Evolutionary conservation across 2,888 invertebrate species (phyloP).

Genomic region (Lycia hirtaria): DNA sequence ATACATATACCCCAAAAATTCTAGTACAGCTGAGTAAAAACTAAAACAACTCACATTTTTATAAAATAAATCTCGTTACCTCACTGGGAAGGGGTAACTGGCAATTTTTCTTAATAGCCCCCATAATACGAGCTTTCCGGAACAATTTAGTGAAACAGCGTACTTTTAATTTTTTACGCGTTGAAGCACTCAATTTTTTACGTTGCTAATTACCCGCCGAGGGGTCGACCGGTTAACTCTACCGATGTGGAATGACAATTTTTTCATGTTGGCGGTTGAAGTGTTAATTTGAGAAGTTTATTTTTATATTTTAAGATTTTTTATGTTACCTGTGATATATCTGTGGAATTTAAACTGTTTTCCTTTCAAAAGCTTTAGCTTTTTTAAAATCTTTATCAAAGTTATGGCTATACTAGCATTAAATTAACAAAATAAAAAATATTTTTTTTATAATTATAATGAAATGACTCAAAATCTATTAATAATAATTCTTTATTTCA

Average conservation of each 20-base stretch:
- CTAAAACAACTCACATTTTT: not conserved
- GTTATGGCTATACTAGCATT: no score
- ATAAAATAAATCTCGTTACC: slow-evolving; percentile 7
- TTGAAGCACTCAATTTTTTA: slow-evolving; percentile 71
- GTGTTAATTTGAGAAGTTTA: slow-evolving; percentile 12
- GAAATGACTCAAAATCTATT: no score
- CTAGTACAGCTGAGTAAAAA: not conserved
- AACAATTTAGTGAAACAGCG: slow-evolving; percentile 66
- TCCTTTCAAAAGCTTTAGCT: no score
- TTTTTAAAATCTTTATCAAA: no score
- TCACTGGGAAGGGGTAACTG: slow-evolving; percentile 17
- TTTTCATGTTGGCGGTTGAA: slow-evolving; percentile 10
- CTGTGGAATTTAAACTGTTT: no score
- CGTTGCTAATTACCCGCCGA: slow-evolving; percentile 65
- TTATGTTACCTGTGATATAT: no score
- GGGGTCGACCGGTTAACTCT: slow-evolving; percentile 49
- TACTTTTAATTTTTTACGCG: slow-evolving; percentile 72
- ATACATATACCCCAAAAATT: no score
- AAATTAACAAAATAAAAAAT: no score
- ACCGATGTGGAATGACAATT: slow-evolving; percentile 29
- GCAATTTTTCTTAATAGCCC: slow-evolving; percentile 71
- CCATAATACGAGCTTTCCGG: slow-evolving; percentile 57
- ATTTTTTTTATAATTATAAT: no score
- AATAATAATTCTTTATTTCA: no score
- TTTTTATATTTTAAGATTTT: not conserved